Base-by-base conservation (phyloP, 2,797 vertebrate genomes). In the Loriculus beryllinus region DNA sequence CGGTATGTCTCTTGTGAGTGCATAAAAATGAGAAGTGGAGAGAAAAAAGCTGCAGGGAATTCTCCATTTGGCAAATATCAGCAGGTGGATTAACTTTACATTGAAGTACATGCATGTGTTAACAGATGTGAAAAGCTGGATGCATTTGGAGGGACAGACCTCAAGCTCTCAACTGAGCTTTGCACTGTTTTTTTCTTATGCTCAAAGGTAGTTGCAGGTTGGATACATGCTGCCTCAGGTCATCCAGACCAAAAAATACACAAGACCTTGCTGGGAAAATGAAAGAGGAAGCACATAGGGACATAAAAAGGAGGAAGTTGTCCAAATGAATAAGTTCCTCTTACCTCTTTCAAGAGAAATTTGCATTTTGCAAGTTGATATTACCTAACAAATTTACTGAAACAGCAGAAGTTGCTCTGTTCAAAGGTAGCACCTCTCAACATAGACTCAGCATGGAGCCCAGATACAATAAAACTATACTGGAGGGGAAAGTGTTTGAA, bases 261-360 rank as follows among this genome's bases (percentile, higher is more conserved):
- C n/a, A 56, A 33, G 21, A 56, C 54, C 21, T 56, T 56, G 54
- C 14, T 33, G n/a, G 14, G 54, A 56, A 56, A 56, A 33, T 56
- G n/a, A 75, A 94, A 94, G 69, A 52, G 25, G 56, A 75, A 91
- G 86, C 71, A n/a, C 17, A 9, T 18, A 25, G 67, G 7, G 39
- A 57, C 17, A 39, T 31, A 79, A 59, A 74, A 48, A 89, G 90
- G 90, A 90, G 91, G 92, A 97, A 96, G 70, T 86, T 92, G 63
- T 93, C 70, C 64, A 82, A 93, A 76, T 48, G 28, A 81, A 20
- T 33, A 69, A 78, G 70, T 96, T 96, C 82, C 70, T 49, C 39
- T 83, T 88, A 25, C n/a, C 20, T 65, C 22, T 85, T 92, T n/a
- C 69, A 29, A 77, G 43, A 70, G 48, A 15, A 31, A 10, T 62